Evolutionary conservation across 2,113 vertebrate genomes (phyloP).

Genomic region (Grammomys dolichurus): DNA sequence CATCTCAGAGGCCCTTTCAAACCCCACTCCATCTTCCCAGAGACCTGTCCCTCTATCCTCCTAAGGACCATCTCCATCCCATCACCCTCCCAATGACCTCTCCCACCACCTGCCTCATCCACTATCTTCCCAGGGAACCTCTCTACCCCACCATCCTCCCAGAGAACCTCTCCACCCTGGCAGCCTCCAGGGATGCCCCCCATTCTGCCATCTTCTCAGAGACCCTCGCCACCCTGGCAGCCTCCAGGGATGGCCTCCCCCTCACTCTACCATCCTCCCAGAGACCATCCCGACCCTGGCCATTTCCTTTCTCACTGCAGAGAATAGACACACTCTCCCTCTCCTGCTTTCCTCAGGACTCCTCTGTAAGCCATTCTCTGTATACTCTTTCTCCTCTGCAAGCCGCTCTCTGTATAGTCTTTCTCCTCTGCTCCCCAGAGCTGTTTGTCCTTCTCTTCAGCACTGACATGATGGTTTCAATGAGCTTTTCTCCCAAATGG

Average conservation of each 20-base stretch:
- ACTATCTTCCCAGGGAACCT: neutral
- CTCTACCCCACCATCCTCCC: neutral
- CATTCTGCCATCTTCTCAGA: neutral
- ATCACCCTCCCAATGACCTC: neutral
- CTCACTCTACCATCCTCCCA: neutral
- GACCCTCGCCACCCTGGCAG: neutral
- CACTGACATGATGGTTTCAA: neutral
- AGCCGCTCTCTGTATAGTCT: neutral
- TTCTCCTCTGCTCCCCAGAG: neutral
- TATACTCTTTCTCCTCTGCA: neutral
- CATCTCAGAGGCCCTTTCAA: neutral
- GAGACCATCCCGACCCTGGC: accelerated
- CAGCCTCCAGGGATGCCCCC: neutral
- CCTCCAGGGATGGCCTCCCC: no score
- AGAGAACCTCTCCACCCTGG: accelerated
- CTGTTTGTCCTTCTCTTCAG: neutral
- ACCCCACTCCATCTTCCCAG: neutral
- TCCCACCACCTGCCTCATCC: no score
- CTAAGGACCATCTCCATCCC: neutral
- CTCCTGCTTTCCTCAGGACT: neutral
- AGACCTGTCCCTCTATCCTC: neutral
- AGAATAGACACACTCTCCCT: neutral
- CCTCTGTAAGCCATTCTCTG: neutral
- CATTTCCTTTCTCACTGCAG: neutral
- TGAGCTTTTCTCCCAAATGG: conserved; percentile 49